A percentile compares a stretch with the other conserved stretches of the same genome.
phyloP scores from a whole-genome alignment of 1,140 invertebrate species.

The Gonioctena quinquepunctata region DNA sequence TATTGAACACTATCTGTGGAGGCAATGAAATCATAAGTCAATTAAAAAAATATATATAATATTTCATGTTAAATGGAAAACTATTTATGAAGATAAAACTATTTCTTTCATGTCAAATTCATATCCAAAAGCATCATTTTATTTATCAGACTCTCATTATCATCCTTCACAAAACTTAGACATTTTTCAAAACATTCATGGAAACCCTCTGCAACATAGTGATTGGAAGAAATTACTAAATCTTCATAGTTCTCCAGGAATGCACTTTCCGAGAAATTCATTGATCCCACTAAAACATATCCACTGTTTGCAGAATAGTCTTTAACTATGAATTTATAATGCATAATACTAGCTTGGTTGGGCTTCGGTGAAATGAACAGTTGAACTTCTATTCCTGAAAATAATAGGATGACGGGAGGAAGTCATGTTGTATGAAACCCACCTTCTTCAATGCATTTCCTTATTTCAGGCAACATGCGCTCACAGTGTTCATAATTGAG shows the following conservation, averaged over 20 bases:
- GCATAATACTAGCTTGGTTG: constrained; percentile 26
- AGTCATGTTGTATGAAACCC: not conserved
- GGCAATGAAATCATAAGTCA: too few relatives aligned
- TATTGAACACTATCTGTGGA: too few relatives aligned
- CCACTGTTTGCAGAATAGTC: constrained; percentile 30
- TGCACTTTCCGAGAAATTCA: constrained; percentile 34
- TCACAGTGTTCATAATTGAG: constrained; percentile 27
- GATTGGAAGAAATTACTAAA: constrained; percentile 34
- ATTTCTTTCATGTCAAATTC: constrained; percentile 17
- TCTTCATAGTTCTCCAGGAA: constrained; percentile 40
- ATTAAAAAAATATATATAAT: too few relatives aligned
- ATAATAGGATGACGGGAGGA: not conserved
- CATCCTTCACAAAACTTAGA: constrained; percentile 32
- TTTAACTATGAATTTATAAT: constrained; percentile 43
- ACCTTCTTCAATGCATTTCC: constrained; percentile 21
- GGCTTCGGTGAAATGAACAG: constrained; percentile 14
- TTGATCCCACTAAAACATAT: constrained; percentile 35
- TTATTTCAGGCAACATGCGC: not conserved
- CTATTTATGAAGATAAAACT: too few relatives aligned
- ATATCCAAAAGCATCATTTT: constrained; percentile 30
- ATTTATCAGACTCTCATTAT: constrained; percentile 40
- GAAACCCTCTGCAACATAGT: constrained; percentile 28
- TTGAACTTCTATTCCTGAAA: constrained; percentile 21
- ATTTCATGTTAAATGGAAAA: too few relatives aligned
- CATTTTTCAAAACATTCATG: constrained; percentile 36